These are phyloP conservation scores for Silurus lanzhouensis DNA, from an alignment of 2,797 vertebrate species.

Conservation along the genomic window DNA sequence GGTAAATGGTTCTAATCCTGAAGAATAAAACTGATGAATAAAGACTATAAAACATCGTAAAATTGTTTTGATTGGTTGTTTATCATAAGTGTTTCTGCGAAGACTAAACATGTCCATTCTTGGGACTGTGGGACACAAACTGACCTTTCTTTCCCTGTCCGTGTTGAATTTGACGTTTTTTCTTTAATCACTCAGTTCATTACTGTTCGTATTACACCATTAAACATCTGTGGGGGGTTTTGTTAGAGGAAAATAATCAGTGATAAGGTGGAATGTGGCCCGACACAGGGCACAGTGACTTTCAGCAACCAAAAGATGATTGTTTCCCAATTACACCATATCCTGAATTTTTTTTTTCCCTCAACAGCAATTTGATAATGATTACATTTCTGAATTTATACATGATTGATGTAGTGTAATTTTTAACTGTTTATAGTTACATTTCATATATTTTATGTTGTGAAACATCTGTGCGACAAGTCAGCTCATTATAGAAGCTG, in stretches of 20 bases:
- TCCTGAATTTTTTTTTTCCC: too few species aligned
- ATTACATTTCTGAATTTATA: background rate
- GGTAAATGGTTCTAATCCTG: conserved; percentile 11
- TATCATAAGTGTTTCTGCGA: background rate
- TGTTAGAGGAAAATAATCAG: background rate
- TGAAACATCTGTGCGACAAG: background rate
- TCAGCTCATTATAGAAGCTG: background rate
- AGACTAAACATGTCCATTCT: conserved; percentile 1
- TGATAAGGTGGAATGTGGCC: background rate
- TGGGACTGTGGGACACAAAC: conserved; percentile 4
- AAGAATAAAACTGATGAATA: conserved; percentile 18
- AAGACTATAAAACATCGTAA: conserved; percentile 21
- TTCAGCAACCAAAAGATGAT: background rate
- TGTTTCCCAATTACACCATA: background rate
- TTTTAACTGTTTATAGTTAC: background rate
- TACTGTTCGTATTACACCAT: background rate
- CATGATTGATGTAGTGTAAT: background rate
- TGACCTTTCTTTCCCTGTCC: background rate
- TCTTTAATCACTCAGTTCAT: background rate
- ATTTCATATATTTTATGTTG: background rate
- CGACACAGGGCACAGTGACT: background rate
- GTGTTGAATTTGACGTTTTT: background rate
- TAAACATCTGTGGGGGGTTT: background rate
- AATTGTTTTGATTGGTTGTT: background rate
- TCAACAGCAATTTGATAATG: background rate